Percentiles rank a stretch among this genome's conserved stretches.
Evolutionary conservation across 2,797 vertebrate species (phyloP).

Genomic region (Mormyrus hasselquistii): DNA sequence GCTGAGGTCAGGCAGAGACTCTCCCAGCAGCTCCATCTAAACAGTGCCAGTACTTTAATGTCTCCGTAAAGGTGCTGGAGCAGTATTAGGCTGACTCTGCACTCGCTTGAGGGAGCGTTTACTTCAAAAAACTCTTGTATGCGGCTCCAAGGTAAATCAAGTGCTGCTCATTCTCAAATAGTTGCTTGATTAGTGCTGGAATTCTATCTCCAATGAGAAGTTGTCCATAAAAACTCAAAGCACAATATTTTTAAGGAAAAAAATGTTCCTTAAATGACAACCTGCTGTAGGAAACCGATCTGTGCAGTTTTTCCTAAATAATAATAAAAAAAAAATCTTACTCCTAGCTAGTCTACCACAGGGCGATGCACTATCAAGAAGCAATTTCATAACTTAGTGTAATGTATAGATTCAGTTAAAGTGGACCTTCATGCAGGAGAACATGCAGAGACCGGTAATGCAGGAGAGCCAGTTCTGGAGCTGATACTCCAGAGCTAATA

Average conservation of each 20-base stretch:
- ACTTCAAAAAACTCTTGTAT: background rate
- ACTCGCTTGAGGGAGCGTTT: background rate
- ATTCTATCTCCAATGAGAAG: background rate
- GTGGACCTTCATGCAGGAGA: background rate
- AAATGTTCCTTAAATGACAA: background rate
- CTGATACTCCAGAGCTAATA: background rate
- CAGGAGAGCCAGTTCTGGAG: background rate
- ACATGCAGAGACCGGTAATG: background rate
- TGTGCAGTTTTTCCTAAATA: background rate
- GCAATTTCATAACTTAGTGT: background rate
- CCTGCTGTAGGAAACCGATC: background rate
- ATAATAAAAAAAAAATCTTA: background rate
- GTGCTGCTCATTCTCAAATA: background rate
- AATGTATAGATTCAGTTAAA: background rate
- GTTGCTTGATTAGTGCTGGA: background rate
- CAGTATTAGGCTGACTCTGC: background rate
- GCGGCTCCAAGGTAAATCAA: background rate
- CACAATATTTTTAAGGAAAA: background rate
- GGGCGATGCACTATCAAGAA: background rate
- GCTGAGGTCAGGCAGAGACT: slow-evolving; percentile 60
- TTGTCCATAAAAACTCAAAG: background rate
- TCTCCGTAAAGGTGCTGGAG: background rate
- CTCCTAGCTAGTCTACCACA: background rate
- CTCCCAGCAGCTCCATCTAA: slow-evolving; percentile 35
- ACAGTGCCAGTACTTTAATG: background rate